phyloP scores from a whole-genome alignment of 2,888 invertebrate genomes.

The Chelonus formosanus region DNA sequence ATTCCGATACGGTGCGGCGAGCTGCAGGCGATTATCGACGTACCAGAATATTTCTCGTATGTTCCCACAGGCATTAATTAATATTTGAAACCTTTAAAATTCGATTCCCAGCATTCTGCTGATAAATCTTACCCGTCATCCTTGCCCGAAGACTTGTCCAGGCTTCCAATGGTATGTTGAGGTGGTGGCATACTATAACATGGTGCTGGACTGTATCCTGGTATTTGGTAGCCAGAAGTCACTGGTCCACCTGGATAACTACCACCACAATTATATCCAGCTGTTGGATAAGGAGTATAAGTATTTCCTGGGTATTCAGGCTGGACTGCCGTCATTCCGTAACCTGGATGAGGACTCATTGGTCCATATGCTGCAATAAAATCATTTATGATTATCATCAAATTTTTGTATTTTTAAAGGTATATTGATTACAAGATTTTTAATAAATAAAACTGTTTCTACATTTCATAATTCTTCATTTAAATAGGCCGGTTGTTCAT shows the following conservation, averaged over 20 bases:
- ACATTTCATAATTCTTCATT: no score
- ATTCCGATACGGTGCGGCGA: conserved; percentile 3
- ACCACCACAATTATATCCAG: conserved; percentile 69
- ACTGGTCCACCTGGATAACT: conserved; percentile 67
- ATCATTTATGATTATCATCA: no score
- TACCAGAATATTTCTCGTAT: conserved; percentile 5
- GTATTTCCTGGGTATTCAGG: conserved; percentile 83
- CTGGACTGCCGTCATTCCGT: conserved; percentile 79
- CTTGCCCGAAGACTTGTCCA: conserved; percentile 73
- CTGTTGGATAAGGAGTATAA: conserved; percentile 76
- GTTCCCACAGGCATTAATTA: conserved; percentile 32
- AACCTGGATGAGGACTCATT: conserved; percentile 86
- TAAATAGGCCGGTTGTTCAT: no score
- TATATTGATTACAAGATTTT: no score
- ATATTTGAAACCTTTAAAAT: conserved; percentile 37
- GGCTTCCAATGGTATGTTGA: conserved; percentile 68
- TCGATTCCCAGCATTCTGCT: conserved; percentile 26
- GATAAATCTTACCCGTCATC: conserved; percentile 74
- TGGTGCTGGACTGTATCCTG: conserved; percentile 76
- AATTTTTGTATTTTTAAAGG: no score
- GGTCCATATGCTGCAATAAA: conserved; percentile 76
- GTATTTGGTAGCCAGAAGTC: conserved; percentile 72
- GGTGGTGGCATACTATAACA: conserved; percentile 91
- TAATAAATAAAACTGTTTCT: no score
- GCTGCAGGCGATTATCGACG: conserved; percentile 11